A percentile compares a stretch with the other conserved stretches of the same genome.
Conservation (phyloP, 2,888 invertebrate genomes). For the Thecophora atra region DNA sequence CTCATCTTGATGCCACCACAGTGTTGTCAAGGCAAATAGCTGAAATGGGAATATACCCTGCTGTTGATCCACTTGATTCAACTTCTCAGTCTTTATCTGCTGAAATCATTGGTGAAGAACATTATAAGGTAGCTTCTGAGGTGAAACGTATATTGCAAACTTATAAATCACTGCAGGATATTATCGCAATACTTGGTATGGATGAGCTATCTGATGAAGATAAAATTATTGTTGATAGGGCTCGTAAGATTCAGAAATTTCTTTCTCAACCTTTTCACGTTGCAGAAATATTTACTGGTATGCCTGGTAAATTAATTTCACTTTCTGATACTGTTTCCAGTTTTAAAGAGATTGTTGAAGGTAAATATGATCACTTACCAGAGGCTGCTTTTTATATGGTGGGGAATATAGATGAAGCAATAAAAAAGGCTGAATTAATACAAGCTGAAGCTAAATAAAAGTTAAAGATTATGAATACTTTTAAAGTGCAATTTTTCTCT, state of each 20-base stretch:
- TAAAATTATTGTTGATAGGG: constrained; percentile 90
- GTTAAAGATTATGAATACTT: too few species aligned
- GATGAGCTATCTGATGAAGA: constrained; percentile 94
- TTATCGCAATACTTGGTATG: constrained; percentile 94
- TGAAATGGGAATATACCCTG: constrained; percentile 91
- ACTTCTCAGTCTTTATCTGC: constrained; percentile 94
- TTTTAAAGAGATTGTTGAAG: constrained; percentile 82
- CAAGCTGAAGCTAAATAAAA: too few species aligned
- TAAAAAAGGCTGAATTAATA: constrained; percentile 85
- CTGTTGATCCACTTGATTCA: constrained; percentile 93
- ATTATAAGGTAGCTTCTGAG: constrained; percentile 87
- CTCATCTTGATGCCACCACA: constrained; percentile 95
- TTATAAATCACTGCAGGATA: constrained; percentile 81
- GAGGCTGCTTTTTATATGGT: constrained; percentile 98
- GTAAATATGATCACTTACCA: constrained; percentile 89
- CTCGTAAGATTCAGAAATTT: constrained; percentile 93
- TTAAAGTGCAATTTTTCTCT: too few species aligned
- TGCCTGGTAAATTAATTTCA: constrained; percentile 88
- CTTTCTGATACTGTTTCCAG: constrained; percentile 87
- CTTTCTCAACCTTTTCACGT: constrained; percentile 92
- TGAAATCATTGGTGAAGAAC: constrained; percentile 86
- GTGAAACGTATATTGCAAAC: constrained; percentile 92
- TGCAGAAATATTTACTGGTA: constrained; percentile 93
- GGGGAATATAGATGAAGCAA: constrained; percentile 89
- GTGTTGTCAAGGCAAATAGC: constrained; percentile 92